Conservation (phyloP, 35 echinoderm and acorn worm species). For the Strongylocentrotus purpuratus region DNA sequence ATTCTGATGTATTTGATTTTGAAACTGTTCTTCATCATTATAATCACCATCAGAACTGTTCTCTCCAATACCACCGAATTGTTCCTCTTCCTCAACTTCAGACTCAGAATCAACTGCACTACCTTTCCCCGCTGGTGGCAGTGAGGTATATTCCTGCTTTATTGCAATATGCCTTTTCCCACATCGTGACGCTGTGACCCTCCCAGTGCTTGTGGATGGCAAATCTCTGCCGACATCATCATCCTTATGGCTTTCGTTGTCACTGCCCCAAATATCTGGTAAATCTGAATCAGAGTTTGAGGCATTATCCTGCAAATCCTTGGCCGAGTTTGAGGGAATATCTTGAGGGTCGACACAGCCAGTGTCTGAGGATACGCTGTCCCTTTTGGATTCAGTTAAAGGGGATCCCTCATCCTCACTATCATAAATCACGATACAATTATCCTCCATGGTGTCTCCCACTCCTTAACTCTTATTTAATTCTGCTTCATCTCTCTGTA, state of each 20-base stretch:
- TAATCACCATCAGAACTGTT: neutral
- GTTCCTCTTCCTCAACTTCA: neutral
- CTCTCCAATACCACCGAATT: neutral
- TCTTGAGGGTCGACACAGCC: too few relatives aligned
- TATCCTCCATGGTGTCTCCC: neutral
- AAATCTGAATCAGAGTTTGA: neutral
- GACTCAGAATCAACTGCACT: neutral
- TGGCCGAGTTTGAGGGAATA: too few relatives aligned
- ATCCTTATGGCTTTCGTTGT: neutral
- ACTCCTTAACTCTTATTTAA: neutral
- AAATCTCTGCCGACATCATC: neutral
- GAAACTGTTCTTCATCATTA: neutral
- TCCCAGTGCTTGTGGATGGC: neutral
- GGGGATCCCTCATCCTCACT: neutral
- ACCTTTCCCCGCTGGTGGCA: neutral
- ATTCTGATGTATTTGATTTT: too few relatives aligned
- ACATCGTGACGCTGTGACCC: neutral
- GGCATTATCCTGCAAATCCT: neutral
- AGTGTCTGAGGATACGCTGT: neutral
- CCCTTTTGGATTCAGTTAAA: neutral
- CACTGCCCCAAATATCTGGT: neutral
- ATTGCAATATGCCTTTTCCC: neutral
- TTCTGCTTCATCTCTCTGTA: neutral
- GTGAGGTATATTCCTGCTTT: neutral
- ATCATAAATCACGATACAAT: neutral